Evolutionary conservation across 2,113 vertebrate genomes (phyloP), one percentile per base, ranked within the genome.

Genomic region (Calyptomena viridis): DNA sequence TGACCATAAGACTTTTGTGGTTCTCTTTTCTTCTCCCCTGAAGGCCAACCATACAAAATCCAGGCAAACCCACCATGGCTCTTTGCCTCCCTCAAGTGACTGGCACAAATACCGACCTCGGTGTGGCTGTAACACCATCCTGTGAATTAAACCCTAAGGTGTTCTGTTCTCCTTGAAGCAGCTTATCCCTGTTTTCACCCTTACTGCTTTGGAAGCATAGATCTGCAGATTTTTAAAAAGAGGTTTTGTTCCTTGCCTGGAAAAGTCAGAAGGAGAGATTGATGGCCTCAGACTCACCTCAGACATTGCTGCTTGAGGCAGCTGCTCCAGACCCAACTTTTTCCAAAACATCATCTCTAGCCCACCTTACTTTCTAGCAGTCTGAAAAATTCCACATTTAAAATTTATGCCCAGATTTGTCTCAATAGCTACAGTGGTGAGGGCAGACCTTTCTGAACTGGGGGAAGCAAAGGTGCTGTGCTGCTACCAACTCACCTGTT

Each of bases 21-120:
- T 40, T 44, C 35, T 55, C 25, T 49, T 69, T 33, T 47, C 20
- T 73, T 39, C 55, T 68, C 6, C 35, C 28, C 28, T 47, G 58
- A 58, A 77, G 68, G 12, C 28, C 1, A 6, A 16, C 27, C 76
- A 9, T 2, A 40, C 2, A 3, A 60, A 59, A 83, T 12, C 17
- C 55, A 62, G 75, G 8, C 46, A 74, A 77, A 39, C 7, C 60
- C 72, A 66, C 21, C 39, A 88, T 80, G 68, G 90, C 79, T 90
- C 95, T 95, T 86, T 96, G 94, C 92, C 83, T 93, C 95, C 92
- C 94, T 92, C 95, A 90, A 86, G 90, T 90, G 96, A 62, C 79
- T 90, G 35, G 53, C 80, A 93, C 83, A 60, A 76, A 88, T 66
- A 80, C 28, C 11, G 24, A 39, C 62, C 67, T 84, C 64, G 59